Base-by-base conservation (phyloP, 2,797 vertebrate species). In the Malacoctenus gilli region DNA sequence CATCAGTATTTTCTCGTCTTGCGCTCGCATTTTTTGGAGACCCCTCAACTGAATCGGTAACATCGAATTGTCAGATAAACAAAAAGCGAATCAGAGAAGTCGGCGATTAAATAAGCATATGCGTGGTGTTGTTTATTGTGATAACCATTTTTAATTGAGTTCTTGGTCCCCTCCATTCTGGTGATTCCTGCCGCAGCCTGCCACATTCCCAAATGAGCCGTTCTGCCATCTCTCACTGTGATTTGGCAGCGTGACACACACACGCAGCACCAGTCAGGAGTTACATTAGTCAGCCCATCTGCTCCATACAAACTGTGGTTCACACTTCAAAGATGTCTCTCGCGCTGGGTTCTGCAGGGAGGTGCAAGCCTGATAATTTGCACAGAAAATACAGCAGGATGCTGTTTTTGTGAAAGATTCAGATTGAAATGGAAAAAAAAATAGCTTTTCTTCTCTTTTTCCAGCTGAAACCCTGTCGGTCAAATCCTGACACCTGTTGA, bases 221-320 rank as follows among this genome's bases (percentile, higher is more conserved):
- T 56, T 74, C 68, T 72, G 69, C 61, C 69, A 73, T 75, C 25
- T 62, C 85, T 67, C 59, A 18, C 74, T 72, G 77, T 35, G 79
- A 74, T 73, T 81, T 86, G 79, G 79, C 85, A 83, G 68, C 0
- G 20, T 72, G 46, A 43, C 35, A 25, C 68, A 54, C 59, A 54
- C 59, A 28, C 30, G 9, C 69, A 53, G 50, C 66, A 71, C 59
- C 61, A 70, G 69, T 72, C 66, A 79, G 76, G 79, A 86, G 79
- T 77, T 79, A 46, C 79, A 84, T 88, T 80, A 76, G 68, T 85
- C 82, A 68, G 79, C 67, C 87, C 86, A 87, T 89, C 88, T 89
- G 87, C 75, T 86, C 64, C 75, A 19, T 43, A 52, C 59, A 87
- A 84, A 86, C 79, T 85, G 83, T 80, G 80, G 78, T 69, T 85